These are phyloP conservation scores for Belonocnema kinseyi DNA, from an alignment of 1,140 invertebrate species.

Conservation along the genomic window DNA sequence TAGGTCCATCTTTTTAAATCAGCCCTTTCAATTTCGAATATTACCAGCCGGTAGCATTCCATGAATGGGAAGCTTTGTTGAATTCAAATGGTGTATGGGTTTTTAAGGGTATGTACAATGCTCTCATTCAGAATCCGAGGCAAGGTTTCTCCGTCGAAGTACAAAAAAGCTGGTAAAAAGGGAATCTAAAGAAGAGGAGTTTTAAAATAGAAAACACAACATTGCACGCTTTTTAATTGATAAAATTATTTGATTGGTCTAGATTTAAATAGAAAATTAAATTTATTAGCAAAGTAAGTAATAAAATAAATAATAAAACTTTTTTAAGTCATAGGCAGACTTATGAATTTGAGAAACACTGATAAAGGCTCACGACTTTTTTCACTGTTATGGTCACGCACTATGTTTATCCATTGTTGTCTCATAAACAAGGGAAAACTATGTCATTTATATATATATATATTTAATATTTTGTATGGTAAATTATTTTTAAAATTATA, in stretches of 20 bases:
- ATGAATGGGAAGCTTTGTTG: conserved; percentile 64
- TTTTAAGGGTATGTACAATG: conserved; percentile 58
- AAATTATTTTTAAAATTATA: no score
- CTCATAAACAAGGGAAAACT: conserved; percentile 1
- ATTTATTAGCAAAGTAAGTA: no score
- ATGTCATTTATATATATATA: not conserved
- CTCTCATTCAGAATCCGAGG: conserved; percentile 57
- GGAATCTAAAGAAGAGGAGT: not conserved
- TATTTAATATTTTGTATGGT: no score
- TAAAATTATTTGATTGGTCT: no score
- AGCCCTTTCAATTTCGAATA: conserved; percentile 39
- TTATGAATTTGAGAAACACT: conserved; percentile 13
- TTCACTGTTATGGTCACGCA: not conserved
- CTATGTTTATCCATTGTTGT: conserved; percentile 1
- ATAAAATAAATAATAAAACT: no score
- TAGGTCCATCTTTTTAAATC: conserved; percentile 39
- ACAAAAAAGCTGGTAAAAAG: not conserved
- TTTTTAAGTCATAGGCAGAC: no score
- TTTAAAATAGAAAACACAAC: not conserved
- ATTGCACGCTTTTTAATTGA: not conserved
- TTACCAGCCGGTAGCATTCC: conserved; percentile 44
- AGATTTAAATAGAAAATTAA: no score
- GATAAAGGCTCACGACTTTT: not conserved
- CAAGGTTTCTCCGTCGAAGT: conserved; percentile 51
- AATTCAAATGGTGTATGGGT: conserved; percentile 60